Base-by-base conservation (phyloP, 1,140 invertebrate species). In the Monochamus saltuarius region DNA sequence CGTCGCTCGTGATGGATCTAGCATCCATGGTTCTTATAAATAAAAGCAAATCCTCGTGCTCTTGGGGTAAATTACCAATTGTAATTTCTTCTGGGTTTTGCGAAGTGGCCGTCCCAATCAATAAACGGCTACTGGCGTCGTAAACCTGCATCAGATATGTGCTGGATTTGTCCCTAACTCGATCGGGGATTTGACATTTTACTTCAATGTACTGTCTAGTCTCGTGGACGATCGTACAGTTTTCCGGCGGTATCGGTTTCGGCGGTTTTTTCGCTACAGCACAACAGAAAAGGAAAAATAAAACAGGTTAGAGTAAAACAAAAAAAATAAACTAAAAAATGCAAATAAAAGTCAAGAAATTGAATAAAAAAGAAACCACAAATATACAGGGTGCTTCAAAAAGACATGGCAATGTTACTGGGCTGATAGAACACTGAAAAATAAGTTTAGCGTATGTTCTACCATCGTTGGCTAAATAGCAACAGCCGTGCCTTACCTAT, bases 81-180 rank as follows among this genome's bases (percentile, higher is more conserved):
- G 79, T 78, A 55, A 83, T 76, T 58, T 77, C 73, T 39, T 77
- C 76, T 19, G 81, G 76, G 38, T 75, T 77, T 64, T 77, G 71
- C 39, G 81, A 82, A 9, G 79, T 82, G 13, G 80, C 73, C 34
- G 80, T 82, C 10, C 78, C 82, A 46, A 83, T 68, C 11, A 83
- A 70, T 8, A 77, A 70, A 10, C 80, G 72, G 43, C 78, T 81
- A 57, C 78, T 75, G 7, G 81, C 81, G 60, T 82, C 80, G 68
- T 78, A 83, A 40, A 81, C 80, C 65, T 83, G 82, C 43, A 83
- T 74, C n/a, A 83, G 71, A 67, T 81, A 83, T 16, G 73, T 76
- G 62, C 74, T 74, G 29, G 74, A 65, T 47, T 75, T 70, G 61
- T 76, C 64, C 60, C 73, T 70, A 59, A 73, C 69, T 56, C 73